A percentile compares a stretch with the other conserved stretches of the same genome.
Evolutionary conservation across 1,140 invertebrate genomes (phyloP).

Genomic region (Drosophila sechellia): DNA sequence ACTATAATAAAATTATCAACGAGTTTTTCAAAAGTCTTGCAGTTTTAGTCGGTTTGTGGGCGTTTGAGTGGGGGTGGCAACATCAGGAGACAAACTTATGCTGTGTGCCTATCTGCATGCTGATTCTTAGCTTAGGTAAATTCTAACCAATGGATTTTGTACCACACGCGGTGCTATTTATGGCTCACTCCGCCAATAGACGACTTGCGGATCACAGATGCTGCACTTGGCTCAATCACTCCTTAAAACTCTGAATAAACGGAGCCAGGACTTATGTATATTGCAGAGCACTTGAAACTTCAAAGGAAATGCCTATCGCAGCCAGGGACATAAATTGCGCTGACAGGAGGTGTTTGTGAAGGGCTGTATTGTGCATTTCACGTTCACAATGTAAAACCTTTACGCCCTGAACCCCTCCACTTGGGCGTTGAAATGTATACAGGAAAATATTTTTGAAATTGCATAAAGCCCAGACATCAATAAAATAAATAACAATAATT

Average conservation of each 20-base stretch:
- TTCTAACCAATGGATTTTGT: constrained; percentile 38
- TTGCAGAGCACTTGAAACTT: constrained; percentile 68
- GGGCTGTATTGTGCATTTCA: constrained; percentile 54
- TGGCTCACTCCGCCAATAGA: constrained; percentile 82
- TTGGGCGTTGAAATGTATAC: constrained; percentile 67
- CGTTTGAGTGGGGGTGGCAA: no score
- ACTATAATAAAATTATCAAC: no score
- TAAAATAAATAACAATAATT: constrained; percentile 83
- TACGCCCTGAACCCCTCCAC: constrained; percentile 3
- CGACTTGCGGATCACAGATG: constrained; percentile 54
- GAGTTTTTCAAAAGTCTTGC: no score
- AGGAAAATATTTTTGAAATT: constrained; percentile 76
- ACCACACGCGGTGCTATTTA: constrained; percentile 74
- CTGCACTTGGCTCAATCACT: constrained; percentile 54
- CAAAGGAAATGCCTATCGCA: constrained; percentile 83
- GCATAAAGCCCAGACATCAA: constrained; percentile 76
- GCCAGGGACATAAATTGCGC: constrained; percentile 82
- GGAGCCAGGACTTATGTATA: constrained; percentile 27
- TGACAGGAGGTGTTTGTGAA: constrained; percentile 60
- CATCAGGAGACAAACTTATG: no score
- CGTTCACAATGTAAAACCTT: constrained; percentile 39
- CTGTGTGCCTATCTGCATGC: no score
- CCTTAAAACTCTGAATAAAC: constrained; percentile 44
- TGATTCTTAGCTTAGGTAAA: background rate
- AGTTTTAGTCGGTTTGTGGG: no score